These are phyloP conservation scores for Napeogenes sylphis DNA, from an alignment of 2,888 invertebrate genomes.

Conservation along the genomic window DNA sequence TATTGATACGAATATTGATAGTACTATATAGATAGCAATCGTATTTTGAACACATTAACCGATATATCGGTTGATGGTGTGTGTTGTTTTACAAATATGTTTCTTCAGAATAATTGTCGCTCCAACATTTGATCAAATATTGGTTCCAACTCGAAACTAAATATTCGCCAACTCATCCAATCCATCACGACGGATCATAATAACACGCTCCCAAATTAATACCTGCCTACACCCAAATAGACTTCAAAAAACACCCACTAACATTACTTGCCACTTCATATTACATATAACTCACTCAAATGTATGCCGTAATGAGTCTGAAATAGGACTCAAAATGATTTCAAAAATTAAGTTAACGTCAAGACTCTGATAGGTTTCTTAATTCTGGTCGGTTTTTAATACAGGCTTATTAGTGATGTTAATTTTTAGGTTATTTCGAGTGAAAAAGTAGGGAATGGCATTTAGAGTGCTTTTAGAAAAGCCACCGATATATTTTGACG, in stretches of 20 bases:
- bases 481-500: constrained; percentile 72
- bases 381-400: constrained; percentile 43
- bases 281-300: not conserved
- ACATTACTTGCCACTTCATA: constrained; percentile 32
- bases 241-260: constrained; percentile 53
- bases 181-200: constrained; percentile 71
- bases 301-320: not conserved
- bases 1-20: constrained; percentile 8
- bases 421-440: constrained; percentile 64
- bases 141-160: constrained; percentile 45
- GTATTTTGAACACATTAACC: not conserved
- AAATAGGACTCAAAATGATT: constrained; percentile 5
- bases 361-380: constrained; percentile 31
- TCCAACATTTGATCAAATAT: constrained; percentile 39
- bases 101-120: not conserved
- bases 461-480: constrained; percentile 67
- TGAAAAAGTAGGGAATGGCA: constrained; percentile 57
- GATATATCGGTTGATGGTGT: no score
- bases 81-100: no score
- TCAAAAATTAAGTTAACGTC: not conserved
- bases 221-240: constrained; percentile 66
- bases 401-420: constrained; percentile 66
- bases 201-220: constrained; percentile 70
- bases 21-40: constrained; percentile 8
- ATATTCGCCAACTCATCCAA: constrained; percentile 66